These are phyloP conservation scores for Mungos mungo DNA, from an alignment of 2,113 vertebrate genomes.

Conservation along the genomic window DNA sequence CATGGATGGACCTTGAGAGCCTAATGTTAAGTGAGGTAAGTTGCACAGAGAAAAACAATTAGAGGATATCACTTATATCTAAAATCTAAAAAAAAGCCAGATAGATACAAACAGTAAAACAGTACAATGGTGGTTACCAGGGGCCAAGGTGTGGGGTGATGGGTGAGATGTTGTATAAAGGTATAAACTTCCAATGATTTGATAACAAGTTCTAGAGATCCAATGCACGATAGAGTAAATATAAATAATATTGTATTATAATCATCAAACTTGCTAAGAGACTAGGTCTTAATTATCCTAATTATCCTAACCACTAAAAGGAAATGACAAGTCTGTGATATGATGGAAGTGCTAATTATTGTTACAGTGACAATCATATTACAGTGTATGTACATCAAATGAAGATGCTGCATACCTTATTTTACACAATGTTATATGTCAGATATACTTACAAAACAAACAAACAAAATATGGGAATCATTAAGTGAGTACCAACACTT, in stretches of 20 bases:
- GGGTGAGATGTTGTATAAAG: neutral
- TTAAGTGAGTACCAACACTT: neutral
- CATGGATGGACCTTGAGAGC: neutral
- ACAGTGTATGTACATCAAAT: neutral
- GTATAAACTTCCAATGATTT: neutral
- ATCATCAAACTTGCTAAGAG: neutral
- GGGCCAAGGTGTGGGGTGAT: neutral
- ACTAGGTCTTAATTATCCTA: neutral
- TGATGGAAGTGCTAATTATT: neutral
- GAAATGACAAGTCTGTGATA: neutral
- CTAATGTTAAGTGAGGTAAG: neutral
- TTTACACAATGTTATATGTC: neutral
- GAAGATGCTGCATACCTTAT: neutral
- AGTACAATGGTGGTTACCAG: neutral
- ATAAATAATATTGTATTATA: neutral
- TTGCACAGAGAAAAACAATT: neutral
- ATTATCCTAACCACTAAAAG: neutral
- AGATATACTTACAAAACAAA: neutral
- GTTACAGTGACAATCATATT: neutral
- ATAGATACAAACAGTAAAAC: neutral
- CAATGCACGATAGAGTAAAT: neutral
- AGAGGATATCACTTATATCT: neutral
- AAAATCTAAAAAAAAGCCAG: neutral
- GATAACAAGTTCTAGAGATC: neutral
- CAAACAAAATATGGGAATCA: neutral